Percentiles rank a stretch among this genome's conserved stretches.
Evolutionary conservation across 2,797 vertebrate genomes (phyloP).

Genomic region (Helostoma temminkii): DNA sequence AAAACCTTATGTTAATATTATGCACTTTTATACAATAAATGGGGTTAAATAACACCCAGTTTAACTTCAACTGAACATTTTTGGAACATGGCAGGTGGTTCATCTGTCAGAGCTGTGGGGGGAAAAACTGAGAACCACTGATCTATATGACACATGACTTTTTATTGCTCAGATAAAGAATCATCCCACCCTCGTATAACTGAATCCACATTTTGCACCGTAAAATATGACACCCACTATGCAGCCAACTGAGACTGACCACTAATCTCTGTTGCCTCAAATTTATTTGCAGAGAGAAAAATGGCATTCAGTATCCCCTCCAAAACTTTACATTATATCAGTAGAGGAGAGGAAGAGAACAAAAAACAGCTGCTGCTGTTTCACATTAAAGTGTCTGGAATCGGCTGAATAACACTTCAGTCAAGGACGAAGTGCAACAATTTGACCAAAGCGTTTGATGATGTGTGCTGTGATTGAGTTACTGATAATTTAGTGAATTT

Average conservation of each 20-base stretch:
- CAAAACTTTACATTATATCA: slow-evolving; percentile 46
- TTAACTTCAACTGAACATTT: slow-evolving; percentile 1
- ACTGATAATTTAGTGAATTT: slow-evolving; percentile 65
- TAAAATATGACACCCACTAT: slow-evolving; percentile 55
- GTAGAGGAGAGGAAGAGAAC: slow-evolving; percentile 24
- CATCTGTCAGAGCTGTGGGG: background rate
- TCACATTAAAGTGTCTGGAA: slow-evolving; percentile 62
- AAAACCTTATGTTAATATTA: background rate
- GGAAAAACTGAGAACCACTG: background rate
- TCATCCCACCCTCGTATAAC: slow-evolving; percentile 18
- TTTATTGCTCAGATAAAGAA: slow-evolving; percentile 38
- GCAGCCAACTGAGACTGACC: slow-evolving; percentile 32
- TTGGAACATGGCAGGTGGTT: slow-evolving; percentile 31
- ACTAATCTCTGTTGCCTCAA: slow-evolving; percentile 48
- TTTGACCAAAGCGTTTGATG: slow-evolving; percentile 41
- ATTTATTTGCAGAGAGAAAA: slow-evolving; percentile 51
- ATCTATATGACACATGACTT: background rate
- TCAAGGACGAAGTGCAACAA: slow-evolving; percentile 56
- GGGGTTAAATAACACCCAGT: background rate
- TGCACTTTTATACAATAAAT: background rate
- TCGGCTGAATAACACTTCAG: slow-evolving; percentile 34
- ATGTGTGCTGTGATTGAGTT: slow-evolving; percentile 57
- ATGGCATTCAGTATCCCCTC: slow-evolving; percentile 32
- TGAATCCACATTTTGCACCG: slow-evolving; percentile 36
- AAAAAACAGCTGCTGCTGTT: slow-evolving; percentile 69